Evolutionary conservation across 1,140 invertebrate species (phyloP).

Genomic region (Drosophila nannoptera): DNA sequence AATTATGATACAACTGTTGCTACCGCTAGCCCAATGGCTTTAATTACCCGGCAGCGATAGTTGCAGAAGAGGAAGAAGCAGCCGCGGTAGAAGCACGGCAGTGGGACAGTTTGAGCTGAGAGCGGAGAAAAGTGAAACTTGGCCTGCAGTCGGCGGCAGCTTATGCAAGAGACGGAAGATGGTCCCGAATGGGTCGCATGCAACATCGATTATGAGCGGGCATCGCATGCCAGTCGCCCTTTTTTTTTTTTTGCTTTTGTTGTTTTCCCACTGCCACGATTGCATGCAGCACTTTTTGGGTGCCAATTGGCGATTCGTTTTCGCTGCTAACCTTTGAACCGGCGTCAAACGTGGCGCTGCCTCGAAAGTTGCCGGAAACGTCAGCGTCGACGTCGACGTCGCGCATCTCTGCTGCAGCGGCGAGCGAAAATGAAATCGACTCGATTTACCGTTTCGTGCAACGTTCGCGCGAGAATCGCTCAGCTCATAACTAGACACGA

Average conservation of each 20-base stretch:
- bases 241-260: slow-evolving; percentile 57
- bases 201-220: slow-evolving; percentile 68
- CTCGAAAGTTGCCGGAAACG: slow-evolving; percentile 61
- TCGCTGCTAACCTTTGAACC: slow-evolving; percentile 60
- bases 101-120: not conserved
- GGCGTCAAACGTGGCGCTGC: slow-evolving; percentile 30
- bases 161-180: slow-evolving; percentile 76
- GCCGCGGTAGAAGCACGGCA: not conserved
- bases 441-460: slow-evolving; percentile 17
- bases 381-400: slow-evolving; percentile 1
- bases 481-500: not conserved
- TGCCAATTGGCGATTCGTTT: slow-evolving; percentile 44
- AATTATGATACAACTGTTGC: slow-evolving; percentile 44
- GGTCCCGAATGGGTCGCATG: slow-evolving; percentile 37
- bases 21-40: slow-evolving; percentile 58
- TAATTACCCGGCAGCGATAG: slow-evolving; percentile 65
- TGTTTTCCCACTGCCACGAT: slow-evolving; percentile 36
- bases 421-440: slow-evolving; percentile 21
- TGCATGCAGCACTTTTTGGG: slow-evolving; percentile 10
- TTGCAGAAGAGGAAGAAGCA: not conserved
- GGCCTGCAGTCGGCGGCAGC: slow-evolving; percentile 18
- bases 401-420: slow-evolving; percentile 25
- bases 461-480: slow-evolving; percentile 4
- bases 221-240: slow-evolving; percentile 59
- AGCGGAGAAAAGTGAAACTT: slow-evolving; percentile 62